A percentile compares a stretch with the other conserved stretches of the same genome.
Conservation (phyloP, 1,140 invertebrate species). For the Tetramorium parvispinum region DNA sequence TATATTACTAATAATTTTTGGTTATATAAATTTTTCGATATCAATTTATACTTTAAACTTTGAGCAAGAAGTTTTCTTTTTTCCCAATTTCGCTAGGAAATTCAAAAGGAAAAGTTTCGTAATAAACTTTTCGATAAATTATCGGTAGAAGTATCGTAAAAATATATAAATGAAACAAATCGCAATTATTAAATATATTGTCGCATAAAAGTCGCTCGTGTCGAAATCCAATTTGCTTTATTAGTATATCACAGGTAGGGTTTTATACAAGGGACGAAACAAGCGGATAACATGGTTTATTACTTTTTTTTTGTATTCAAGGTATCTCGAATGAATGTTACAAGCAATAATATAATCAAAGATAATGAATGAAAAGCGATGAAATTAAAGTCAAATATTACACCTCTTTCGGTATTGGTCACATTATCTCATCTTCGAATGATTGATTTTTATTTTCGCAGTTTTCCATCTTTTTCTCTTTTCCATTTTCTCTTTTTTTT, state of each 20-base stretch:
- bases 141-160: background rate
- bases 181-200: background rate
- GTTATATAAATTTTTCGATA: background rate
- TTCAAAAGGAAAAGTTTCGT: background rate
- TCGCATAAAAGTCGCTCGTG: background rate
- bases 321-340: conserved; percentile 79
- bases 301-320: conserved; percentile 79
- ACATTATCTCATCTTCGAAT: conserved; percentile 76
- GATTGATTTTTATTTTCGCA: conserved; percentile 76
- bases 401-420: conserved; percentile 77
- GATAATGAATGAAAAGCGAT: conserved; percentile 78
- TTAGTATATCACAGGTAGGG: conserved; percentile 28
- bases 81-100: background rate
- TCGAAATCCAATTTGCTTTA: conserved; percentile 33
- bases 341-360: conserved; percentile 79
- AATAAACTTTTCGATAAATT: background rate
- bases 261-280: conserved; percentile 59
- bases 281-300: conserved; percentile 75
- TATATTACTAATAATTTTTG: background rate
- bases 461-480: conserved; percentile 58
- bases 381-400: conserved; percentile 77
- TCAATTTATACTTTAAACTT: background rate
- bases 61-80: background rate
- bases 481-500: conserved; percentile 62
- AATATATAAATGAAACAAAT: background rate